A percentile compares a stretch with the other conserved stretches of the same genome.
Conservation (phyloP, 2,797 vertebrate genomes). For the Enteromius fasciolatus region DNA sequence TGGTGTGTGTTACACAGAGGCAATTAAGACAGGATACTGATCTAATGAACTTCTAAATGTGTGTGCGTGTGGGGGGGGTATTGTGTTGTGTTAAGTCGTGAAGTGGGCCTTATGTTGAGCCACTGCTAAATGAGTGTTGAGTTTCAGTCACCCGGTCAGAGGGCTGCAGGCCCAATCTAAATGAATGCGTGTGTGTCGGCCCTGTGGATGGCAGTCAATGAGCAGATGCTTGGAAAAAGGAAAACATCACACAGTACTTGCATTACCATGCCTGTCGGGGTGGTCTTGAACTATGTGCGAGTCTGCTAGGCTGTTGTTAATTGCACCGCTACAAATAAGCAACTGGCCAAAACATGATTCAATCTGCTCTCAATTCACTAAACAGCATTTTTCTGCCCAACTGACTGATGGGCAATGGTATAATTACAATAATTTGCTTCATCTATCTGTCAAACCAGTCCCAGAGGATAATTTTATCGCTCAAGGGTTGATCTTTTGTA, state of each 20-base stretch:
- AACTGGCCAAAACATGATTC: conserved; percentile 68
- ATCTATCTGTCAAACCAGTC: conserved; percentile 76
- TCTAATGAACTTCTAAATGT: conserved; percentile 23
- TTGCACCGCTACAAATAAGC: conserved; percentile 70
- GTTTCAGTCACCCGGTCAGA: conserved; percentile 61
- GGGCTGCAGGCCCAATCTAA: conserved; percentile 52
- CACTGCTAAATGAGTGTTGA: conserved; percentile 59
- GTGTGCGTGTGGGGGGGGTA: background rate
- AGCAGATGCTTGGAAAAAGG: conserved; percentile 67
- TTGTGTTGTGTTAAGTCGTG: conserved; percentile 12
- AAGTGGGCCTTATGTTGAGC: conserved; percentile 48
- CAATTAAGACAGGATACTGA: conserved; percentile 51
- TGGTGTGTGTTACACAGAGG: conserved; percentile 41
- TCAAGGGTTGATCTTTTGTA: background rate
- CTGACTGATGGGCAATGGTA: conserved; percentile 75
- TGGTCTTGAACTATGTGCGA: conserved; percentile 55
- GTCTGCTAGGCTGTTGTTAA: conserved; percentile 75
- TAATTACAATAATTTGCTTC: conserved; percentile 80
- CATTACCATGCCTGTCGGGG: conserved; percentile 66
- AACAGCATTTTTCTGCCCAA: conserved; percentile 69
- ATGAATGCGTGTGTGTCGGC: conserved; percentile 30
- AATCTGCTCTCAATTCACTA: conserved; percentile 67
- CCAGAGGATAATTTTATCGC: conserved; percentile 36
- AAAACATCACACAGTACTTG: conserved; percentile 67
- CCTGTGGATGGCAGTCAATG: conserved; percentile 63